Conservation (phyloP, 92 coral and sea anemone species). For the Bergia sp. region DNA sequence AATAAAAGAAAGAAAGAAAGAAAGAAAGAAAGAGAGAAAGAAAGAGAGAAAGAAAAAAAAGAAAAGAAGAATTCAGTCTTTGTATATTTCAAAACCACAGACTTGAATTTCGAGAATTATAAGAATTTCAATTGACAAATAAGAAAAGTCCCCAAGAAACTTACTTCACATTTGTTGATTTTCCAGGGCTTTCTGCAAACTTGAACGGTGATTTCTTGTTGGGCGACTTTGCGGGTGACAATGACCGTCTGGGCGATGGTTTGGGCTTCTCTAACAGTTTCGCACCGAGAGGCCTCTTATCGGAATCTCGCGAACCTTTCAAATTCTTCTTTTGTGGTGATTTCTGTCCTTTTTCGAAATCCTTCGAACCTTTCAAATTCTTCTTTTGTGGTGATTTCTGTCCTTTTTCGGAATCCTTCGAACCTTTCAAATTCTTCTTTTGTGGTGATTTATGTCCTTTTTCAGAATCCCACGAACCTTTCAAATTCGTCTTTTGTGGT, state of each 20-base stretch:
- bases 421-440: neutral
- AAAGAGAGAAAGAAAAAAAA: no score
- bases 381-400: neutral
- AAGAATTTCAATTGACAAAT: no score
- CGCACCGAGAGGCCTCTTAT: neutral
- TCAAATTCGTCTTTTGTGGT: neutral
- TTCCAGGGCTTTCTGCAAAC: constrained; percentile 14
- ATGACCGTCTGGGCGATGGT: neutral
- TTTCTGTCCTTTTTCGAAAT: neutral
- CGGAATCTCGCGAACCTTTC: neutral
- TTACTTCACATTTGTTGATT: constrained; percentile 6
- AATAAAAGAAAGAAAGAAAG: no score
- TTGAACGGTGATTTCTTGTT: constrained; percentile 32
- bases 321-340: neutral
- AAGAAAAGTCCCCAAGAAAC: neutral
- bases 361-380: neutral
- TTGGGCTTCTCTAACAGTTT: neutral
- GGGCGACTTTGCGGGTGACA: constrained; percentile 16
- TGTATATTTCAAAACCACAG: neutral
- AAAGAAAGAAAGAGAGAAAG: no score
- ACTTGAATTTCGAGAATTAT: no score
- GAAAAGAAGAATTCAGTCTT: neutral
- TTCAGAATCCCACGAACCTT: neutral
- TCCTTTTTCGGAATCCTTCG: neutral
- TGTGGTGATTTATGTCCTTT: neutral